Evolutionary conservation across 2,113 vertebrate species (phyloP).

Genomic region (Nannospalax galili): DNA sequence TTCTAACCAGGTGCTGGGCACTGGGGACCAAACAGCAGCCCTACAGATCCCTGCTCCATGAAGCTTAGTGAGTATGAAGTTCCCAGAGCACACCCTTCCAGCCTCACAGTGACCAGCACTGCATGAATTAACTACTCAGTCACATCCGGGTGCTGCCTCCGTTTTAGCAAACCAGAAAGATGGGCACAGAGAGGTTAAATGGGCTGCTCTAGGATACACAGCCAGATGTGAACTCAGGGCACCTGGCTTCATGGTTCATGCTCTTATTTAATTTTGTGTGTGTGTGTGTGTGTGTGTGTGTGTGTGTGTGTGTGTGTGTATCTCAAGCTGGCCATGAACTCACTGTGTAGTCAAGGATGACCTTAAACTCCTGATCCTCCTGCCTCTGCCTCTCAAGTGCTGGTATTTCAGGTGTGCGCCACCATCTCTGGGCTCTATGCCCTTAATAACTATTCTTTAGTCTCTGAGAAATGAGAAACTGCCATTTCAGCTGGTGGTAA

Average conservation of each 20-base stretch:
- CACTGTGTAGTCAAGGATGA: neutral
- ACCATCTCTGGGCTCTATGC: neutral
- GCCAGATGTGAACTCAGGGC: neutral
- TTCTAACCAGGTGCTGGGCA: neutral
- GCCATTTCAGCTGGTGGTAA: neutral
- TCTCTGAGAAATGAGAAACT: neutral
- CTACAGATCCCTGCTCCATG: neutral
- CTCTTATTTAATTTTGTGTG: neutral
- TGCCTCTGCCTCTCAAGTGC: neutral
- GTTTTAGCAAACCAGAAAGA: neutral
- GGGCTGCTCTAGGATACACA: neutral
- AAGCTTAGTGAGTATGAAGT: neutral
- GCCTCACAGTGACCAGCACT: accelerated
- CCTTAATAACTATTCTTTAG: neutral
- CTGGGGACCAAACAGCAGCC: neutral
- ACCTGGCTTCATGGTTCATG: neutral
- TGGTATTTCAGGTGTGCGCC: neutral
- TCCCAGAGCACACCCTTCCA: neutral
- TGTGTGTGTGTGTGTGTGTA: neutral
- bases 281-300: too few relatives aligned
- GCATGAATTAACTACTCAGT: neutral
- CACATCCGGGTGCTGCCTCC: neutral
- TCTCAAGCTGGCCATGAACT: neutral
- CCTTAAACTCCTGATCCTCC: neutral
- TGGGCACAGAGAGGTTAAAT: neutral